phyloP scores from a whole-genome alignment of 1,140 invertebrate species.

The Thrips palmi region DNA sequence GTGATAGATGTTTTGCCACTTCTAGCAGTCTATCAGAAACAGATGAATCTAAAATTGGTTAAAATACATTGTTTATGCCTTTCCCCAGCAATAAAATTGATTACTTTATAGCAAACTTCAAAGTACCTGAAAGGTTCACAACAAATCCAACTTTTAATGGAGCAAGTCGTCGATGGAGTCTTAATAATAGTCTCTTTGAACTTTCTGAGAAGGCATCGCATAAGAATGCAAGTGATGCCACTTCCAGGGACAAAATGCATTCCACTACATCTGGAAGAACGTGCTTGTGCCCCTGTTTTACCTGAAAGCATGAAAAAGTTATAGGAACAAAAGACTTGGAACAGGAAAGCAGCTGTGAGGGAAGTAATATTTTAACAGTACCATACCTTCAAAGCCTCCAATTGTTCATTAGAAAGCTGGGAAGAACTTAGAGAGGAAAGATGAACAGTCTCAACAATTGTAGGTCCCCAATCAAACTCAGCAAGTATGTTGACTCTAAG shows the following conservation, averaged over 20 bases:
- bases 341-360: too few species aligned
- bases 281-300: conserved; percentile 23
- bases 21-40: background rate
- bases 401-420: too few species aligned
- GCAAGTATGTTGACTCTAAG: too few species aligned
- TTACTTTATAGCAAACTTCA: conserved; percentile 14
- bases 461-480: too few species aligned
- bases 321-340: conserved; percentile 6
- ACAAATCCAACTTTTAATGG: conserved; percentile 53
- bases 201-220: conserved; percentile 35
- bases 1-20: background rate
- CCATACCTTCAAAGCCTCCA: too few species aligned
- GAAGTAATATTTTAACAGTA: too few species aligned
- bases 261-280: conserved; percentile 25
- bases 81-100: conserved; percentile 1
- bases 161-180: conserved; percentile 47
- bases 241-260: conserved; percentile 34
- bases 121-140: conserved; percentile 23
- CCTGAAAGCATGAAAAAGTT: conserved; percentile 23
- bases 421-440: too few species aligned
- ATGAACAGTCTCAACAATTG: too few species aligned
- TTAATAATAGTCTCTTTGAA: conserved; percentile 23
- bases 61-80: too few species aligned
- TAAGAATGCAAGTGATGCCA: conserved; percentile 35
- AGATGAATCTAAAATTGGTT: conserved; percentile 6